Base-by-base conservation (phyloP, 1,140 invertebrate genomes). In the Conopomorpha cramerella region DNA sequence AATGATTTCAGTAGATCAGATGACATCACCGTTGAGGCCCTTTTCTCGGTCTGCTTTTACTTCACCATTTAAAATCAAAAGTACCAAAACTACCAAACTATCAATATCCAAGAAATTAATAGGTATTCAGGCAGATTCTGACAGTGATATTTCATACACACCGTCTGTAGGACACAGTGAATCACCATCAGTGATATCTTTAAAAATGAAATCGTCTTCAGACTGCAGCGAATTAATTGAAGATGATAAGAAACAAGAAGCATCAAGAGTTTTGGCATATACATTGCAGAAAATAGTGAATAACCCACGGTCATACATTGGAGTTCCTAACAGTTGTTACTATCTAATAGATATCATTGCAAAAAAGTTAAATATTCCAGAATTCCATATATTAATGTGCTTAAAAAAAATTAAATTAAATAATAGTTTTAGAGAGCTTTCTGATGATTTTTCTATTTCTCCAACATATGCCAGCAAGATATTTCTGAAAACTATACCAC, bases 401-500 rank as follows among this genome's bases (percentile, higher is more conserved):
- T 25, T 25, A n/a, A 25, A 25, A 25, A 25, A 25, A 25, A 25
- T 25, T 25, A 25, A n/a, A n/a, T 25, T 25, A 25, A n/a, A 25
- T 25, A 25, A 6, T 6, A 25, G n/a, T 7, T 25, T 25, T 25
- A 25, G 6, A 25, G 23, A 25, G 23, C 23, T 25, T 25, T 6
- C 23, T 7, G 23, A 25, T 25, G 23, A 25, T 25, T 25, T 25
- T 25, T 6, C 23, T 7, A 25, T 25, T 6, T 7, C 23, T 25
- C n/a, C 23, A 25, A 7, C 23, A 6, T 25, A 25, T n/a, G 23
- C 25, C 8, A 51, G 41, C 23, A 51, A 42, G 29, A 17, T 49
- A 36, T 46, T 51, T 41, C 29, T 30, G 2, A 38, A 36, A 25
- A 47, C 38, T 27, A 43, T 47, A 11, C 49, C 45, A 23, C n/a